Conservation (phyloP, 1,140 invertebrate species). For the Neelides sp. region DNA sequence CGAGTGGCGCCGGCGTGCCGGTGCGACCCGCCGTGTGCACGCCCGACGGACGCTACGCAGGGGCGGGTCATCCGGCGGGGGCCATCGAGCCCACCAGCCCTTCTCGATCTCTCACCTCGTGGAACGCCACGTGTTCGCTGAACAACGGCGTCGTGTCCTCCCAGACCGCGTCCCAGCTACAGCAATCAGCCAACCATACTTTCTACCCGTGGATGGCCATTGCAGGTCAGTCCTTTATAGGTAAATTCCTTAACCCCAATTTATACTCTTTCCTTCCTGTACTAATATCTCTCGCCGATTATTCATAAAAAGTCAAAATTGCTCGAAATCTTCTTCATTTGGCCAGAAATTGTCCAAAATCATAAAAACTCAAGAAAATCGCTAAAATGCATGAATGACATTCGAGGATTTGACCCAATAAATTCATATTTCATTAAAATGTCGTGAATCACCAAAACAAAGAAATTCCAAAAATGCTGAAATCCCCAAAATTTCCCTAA, state of each 20-base stretch:
- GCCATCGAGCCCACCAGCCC: slow-evolving; percentile 34
- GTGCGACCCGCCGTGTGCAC: slow-evolving; percentile 72
- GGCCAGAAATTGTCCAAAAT: no score
- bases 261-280: background rate
- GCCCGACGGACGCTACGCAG: slow-evolving; percentile 44
- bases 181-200: slow-evolving; percentile 71
- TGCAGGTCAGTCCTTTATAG: slow-evolving; percentile 63
- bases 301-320: slow-evolving; percentile 7
- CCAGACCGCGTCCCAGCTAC: slow-evolving; percentile 56
- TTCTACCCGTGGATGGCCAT: slow-evolving; percentile 98
- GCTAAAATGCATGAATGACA: no score
- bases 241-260: slow-evolving; percentile 8
- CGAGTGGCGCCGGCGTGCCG: slow-evolving; percentile 35
- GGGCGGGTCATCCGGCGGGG: slow-evolving; percentile 29
- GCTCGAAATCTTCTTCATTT: no score
- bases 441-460: no score
- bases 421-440: no score
- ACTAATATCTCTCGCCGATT: no score
- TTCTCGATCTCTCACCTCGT: slow-evolving; percentile 56
- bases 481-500: no score
- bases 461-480: no score
- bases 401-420: no score
- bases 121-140: slow-evolving; percentile 62
- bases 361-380: no score
- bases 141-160: slow-evolving; percentile 53